Conservation (phyloP, 2,888 invertebrate species). For the Acronicta aceris region DNA sequence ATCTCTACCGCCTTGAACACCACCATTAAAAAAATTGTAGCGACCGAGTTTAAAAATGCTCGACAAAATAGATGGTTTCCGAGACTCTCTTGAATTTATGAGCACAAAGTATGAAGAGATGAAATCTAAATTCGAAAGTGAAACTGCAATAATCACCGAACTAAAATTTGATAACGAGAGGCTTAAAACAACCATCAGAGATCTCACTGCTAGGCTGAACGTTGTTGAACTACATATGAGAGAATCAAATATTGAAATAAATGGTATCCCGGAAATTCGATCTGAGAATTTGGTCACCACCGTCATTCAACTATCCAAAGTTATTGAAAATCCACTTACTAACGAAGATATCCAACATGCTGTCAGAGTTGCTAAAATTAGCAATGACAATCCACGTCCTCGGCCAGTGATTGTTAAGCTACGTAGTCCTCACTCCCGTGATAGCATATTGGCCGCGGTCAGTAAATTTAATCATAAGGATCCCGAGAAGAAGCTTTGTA, state of each 20-base stretch:
- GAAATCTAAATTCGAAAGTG: not conserved
- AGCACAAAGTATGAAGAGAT: too few relatives aligned
- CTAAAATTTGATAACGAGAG: not conserved
- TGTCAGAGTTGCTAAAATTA: not conserved
- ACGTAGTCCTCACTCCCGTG: not conserved
- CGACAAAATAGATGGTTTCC: too few relatives aligned
- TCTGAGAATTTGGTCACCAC: constrained; percentile 1
- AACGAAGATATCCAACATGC: not conserved
- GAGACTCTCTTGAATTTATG: too few relatives aligned
- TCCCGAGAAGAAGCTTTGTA: not conserved
- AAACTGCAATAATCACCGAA: not conserved
- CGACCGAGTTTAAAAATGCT: too few relatives aligned
- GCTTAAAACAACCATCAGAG: not conserved
- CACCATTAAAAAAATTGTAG: too few relatives aligned
- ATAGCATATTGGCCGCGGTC: not conserved
- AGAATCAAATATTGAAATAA: not conserved
- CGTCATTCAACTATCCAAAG: not conserved
- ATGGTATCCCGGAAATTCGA: not conserved
- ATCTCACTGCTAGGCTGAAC: not conserved
- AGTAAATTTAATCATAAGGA: not conserved
- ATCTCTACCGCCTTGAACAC: too few relatives aligned
- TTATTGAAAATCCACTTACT: not conserved
- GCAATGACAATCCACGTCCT: not conserved
- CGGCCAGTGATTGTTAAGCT: constrained; percentile 1
- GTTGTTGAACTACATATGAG: constrained; percentile 1